Base-by-base conservation (phyloP, 2,888 invertebrate genomes). In the Synanthedon tipuliformis region DNA sequence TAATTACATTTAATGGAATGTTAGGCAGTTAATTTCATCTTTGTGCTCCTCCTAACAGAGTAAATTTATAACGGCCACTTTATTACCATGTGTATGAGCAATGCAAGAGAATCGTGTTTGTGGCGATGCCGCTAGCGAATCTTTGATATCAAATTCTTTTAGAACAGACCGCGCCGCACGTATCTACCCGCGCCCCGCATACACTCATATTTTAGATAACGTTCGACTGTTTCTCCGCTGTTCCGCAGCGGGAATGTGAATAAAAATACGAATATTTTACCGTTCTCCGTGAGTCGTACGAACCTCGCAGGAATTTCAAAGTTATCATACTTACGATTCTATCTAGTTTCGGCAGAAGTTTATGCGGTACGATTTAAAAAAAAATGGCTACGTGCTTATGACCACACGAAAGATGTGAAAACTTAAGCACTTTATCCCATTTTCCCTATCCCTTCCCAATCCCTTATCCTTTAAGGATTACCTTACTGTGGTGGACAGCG, bases 81-180 rank as follows among this genome's bases (percentile, higher is more conserved):
- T 45, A 45, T 45, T 45, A 13, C 12, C 45, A 45, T 45, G 45
- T 45, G 45, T 15, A 49, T 12, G 49, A 11, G 49, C 15, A 48
- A 16, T 34, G 56, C 59, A 60, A 57, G 58, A 56, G 58, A 60
- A 63, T 59, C 60, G 56, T 64, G 66, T 73, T 68, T 71, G 65
- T 64, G 61, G 60, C 63, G 34, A 34, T 34, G 60, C 55, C 62
- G 66, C 66, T 58, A 71, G 70, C 68, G 71, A 71, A 78, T 81
- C 78, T 80, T 79, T 83, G 78, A 81, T 82, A 84, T 79, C 75
- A 81, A 82, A 83, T 82, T 82, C 81, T 78, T 83, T 82, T 67
- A 79, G 77, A 78, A 67, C 73, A 72, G 68, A 75, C 78, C 80
- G 73, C 82, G 75, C 78, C 80, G 73, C 82, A 84, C 80, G 78